These are phyloP conservation scores for Eristalis arbustorum DNA, from an alignment of 2,888 invertebrate genomes.

Conservation along the genomic window DNA sequence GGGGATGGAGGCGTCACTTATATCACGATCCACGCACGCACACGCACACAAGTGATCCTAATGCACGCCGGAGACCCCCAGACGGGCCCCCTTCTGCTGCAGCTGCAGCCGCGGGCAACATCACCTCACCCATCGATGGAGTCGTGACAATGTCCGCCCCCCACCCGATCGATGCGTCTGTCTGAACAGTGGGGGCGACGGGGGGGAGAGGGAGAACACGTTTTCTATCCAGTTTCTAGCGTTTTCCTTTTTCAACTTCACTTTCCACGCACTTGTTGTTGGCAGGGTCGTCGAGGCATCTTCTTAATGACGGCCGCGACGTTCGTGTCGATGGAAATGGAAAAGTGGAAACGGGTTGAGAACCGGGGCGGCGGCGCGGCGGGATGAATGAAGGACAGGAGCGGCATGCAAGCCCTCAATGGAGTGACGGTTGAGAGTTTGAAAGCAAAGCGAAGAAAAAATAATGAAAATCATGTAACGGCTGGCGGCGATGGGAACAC, in stretches of 20 bases:
- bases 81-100: constrained; percentile 6
- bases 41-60: constrained; percentile 35
- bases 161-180: neutral
- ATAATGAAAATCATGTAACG: neutral
- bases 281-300: constrained; percentile 13
- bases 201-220: neutral
- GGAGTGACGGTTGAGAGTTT: neutral
- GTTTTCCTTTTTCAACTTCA: constrained; percentile 47
- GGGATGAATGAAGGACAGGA: neutral
- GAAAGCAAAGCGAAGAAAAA: neutral
- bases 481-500: neutral
- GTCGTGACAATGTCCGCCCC: constrained; percentile 32
- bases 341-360: constrained; percentile 27
- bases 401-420: neutral
- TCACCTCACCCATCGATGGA: constrained; percentile 12
- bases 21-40: constrained; percentile 49
- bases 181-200: too few relatives aligned
- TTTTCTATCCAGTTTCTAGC: constrained; percentile 64
- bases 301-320: constrained; percentile 33
- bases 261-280: neutral
- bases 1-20: constrained; percentile 46
- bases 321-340: constrained; percentile 51
- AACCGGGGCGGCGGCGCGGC: neutral
- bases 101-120: constrained; percentile 10
- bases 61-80: constrained; percentile 41